Percentiles rank a stretch among this genome's conserved stretches.
These are phyloP conservation scores for Meteorus colon DNA, from an alignment of 2,888 invertebrate species.

Conservation along the genomic window DNA sequence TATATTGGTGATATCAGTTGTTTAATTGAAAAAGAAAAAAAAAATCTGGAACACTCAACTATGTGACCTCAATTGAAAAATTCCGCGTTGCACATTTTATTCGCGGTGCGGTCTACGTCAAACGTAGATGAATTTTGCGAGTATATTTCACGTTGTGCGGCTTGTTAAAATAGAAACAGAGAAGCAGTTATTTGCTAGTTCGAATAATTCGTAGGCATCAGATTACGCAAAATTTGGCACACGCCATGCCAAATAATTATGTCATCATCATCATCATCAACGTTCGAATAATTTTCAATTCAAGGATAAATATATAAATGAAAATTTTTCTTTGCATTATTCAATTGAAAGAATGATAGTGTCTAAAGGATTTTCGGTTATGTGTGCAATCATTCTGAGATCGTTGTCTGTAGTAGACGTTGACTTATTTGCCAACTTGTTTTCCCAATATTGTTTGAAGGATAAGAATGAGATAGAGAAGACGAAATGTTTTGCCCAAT, in stretches of 20 bases:
- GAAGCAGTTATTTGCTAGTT: slow-evolving; percentile 1
- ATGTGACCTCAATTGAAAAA: slow-evolving; percentile 6
- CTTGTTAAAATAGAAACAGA: slow-evolving; percentile 27
- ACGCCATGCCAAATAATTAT: slow-evolving; percentile 12
- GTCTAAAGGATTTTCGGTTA: too few relatives aligned
- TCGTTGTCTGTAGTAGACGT: too few relatives aligned
- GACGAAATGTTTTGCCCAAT: slow-evolving; percentile 26
- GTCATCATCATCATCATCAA: slow-evolving; percentile 9
- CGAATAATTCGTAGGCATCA: slow-evolving; percentile 30
- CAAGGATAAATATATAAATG: not conserved
- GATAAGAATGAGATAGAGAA: slow-evolving; percentile 1
- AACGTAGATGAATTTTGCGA: not conserved
- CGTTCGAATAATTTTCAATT: not conserved
- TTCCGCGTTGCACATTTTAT: slow-evolving; percentile 7
- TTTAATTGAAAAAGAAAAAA: not conserved
- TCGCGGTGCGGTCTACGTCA: not conserved
- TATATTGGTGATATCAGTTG: not conserved
- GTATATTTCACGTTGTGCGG: not conserved
- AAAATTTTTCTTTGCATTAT: not conserved
- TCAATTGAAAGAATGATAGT: not conserved
- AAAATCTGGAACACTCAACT: not conserved
- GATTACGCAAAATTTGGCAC: slow-evolving; percentile 28
- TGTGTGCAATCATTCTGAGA: too few relatives aligned
- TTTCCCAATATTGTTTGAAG: slow-evolving; percentile 22
- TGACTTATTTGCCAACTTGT: slow-evolving; percentile 4